Base-by-base conservation (phyloP, 2,888 invertebrate genomes). In the Heliconius cydno region DNA sequence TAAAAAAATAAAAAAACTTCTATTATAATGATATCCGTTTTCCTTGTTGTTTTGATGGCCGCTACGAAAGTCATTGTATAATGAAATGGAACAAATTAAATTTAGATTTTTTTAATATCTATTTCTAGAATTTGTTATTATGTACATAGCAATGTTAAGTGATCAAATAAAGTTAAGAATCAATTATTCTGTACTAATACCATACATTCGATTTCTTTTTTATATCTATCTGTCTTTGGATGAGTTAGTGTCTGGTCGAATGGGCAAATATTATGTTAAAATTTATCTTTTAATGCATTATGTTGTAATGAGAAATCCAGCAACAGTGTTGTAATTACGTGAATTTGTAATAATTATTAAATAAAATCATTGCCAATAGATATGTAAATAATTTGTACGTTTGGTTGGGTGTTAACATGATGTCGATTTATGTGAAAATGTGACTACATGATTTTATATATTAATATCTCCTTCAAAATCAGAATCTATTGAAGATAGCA, bases 61-160 rank as follows among this genome's bases (percentile, higher is more conserved):
- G 19, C 52, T 52, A 52, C 52, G 6, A 52, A 52, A 52, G 52
- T 6, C 19, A 52, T 52, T 52, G 19, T 52, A 52, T 52, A 22
- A 7, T 52, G 52, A 52, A 52, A 52, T 52, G 12, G 41, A 41
- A 12, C 12, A 41, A 41, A 52, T 12, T 12, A 57, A 22, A 22
- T n/a, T 60, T 60, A n/a, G 22, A n/a, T 60, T n/a, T 6, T 60
- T 60, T 60, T n/a, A 34, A 57, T 57, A 9, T 57, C 57, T 9
- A 57, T 57, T 68, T 68, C n/a, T 34, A n/a, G 41, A 41, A 34
- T 34, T 34, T 34, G 5, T 34, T 34, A 34, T 34, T 34, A 70
- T 41, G 70, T 70, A 70, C 41, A 70, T 70, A 70, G 70, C 70
- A 70, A 41, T 25, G 41, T 15, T 41, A 41, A 70, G 41, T 15